Percentiles rank a stretch among this genome's conserved stretches.
Evolutionary conservation across 53 echinoderm and acorn worm species (phyloP).

Genomic region (Luidia sarsii): DNA sequence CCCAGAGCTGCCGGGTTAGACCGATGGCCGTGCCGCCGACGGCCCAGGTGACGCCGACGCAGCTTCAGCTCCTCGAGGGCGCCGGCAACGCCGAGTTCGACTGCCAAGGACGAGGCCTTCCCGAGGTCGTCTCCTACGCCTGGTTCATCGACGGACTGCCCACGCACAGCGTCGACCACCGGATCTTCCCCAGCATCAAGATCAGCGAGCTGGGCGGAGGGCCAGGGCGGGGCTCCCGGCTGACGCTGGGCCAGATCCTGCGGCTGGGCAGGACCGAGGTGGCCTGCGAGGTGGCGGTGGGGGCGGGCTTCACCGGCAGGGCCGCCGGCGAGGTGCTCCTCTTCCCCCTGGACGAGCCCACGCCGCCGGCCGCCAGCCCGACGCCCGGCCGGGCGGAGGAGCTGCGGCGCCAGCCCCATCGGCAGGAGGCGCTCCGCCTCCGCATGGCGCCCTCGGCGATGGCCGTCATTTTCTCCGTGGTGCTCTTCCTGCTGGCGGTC

Average conservation of each 20-base stretch:
- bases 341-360: background rate
- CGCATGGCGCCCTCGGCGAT: background rate
- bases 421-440: background rate
- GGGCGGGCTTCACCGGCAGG: background rate
- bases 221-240: background rate
- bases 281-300: constrained; percentile 10
- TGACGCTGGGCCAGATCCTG: background rate
- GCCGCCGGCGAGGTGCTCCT: background rate
- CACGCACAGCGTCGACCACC: background rate
- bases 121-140: background rate
- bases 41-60: background rate
- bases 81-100: background rate
- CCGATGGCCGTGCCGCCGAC: constrained; percentile 22
- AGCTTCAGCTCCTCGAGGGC: background rate
- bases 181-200: constrained; percentile 7
- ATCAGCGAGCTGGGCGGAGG: background rate
- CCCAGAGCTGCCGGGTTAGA: background rate
- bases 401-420: background rate
- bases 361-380: background rate
- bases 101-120: constrained; percentile 9
- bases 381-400: too few relatives aligned
- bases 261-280: constrained; percentile 1
- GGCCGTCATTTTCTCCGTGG: background rate
- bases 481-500: background rate
- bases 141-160: constrained; percentile 12